Conservation (phyloP, 1,140 invertebrate species). For the Gonioctena quinquepunctata region DNA sequence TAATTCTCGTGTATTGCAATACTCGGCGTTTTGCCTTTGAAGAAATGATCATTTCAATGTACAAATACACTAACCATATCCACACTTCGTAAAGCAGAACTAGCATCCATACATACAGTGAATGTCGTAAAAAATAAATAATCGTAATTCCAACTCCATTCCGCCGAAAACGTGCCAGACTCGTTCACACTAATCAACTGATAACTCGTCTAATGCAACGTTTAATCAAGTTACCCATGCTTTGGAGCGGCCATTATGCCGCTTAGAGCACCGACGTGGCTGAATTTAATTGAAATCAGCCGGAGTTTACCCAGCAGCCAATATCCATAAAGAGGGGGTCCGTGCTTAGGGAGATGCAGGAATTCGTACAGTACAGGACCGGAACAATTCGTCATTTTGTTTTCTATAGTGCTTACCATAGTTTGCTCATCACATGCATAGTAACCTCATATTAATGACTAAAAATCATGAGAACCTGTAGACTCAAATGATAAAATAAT, state of each 20-base stretch:
- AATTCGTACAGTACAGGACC: background rate
- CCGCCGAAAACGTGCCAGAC: background rate
- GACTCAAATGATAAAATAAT: too few species aligned
- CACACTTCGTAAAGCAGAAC: background rate
- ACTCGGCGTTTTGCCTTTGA: too few species aligned
- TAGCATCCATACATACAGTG: background rate
- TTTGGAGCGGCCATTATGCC: background rate
- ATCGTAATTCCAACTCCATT: background rate
- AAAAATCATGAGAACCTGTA: too few species aligned
- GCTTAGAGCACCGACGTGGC: background rate
- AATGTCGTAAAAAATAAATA: background rate
- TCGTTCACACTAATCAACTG: conserved; percentile 16
- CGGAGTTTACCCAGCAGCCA: conserved; percentile 19
- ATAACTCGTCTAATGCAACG: conserved; percentile 21
- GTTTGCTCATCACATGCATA: too few species aligned
- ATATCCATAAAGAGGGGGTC: conserved; percentile 26
- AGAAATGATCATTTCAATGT: too few species aligned
- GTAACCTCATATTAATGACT: too few species aligned
- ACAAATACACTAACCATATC: background rate
- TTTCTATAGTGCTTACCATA: too few species aligned
- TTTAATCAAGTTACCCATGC: conserved; percentile 22
- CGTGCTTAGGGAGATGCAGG: background rate
- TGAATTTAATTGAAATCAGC: conserved; percentile 25
- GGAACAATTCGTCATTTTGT: too few species aligned
- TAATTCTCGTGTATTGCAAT: too few species aligned